phyloP scores from a whole-genome alignment of 2,113 vertebrate species.

The Ceuthmochares aereus region DNA sequence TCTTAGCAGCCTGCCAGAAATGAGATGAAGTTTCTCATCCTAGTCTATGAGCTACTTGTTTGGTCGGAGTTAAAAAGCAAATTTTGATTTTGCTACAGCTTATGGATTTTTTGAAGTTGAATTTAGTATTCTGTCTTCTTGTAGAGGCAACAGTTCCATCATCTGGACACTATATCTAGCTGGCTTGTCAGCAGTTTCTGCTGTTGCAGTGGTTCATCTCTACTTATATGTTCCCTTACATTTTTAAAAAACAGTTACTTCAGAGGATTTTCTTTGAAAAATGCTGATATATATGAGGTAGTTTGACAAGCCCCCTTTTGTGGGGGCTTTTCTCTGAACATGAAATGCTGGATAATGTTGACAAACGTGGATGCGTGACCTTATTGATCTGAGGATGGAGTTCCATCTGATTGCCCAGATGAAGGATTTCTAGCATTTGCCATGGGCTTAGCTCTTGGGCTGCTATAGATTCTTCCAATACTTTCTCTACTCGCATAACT shows the following conservation, averaged over 20 bases:
- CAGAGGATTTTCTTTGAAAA: slow-evolving; percentile 16
- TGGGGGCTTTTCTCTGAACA: not conserved
- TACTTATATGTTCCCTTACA: not conserved
- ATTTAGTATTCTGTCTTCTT: not conserved
- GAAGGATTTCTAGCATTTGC: not conserved
- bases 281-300: not conserved
- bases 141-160: not conserved
- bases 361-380: not conserved
- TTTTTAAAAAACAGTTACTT: not conserved
- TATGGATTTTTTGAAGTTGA: not conserved
- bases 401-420: not conserved
- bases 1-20: not conserved
- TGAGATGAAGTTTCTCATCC: not conserved
- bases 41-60: not conserved
- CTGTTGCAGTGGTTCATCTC: not conserved
- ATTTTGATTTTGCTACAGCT: not conserved
- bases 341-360: not conserved
- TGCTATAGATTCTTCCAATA: not conserved
- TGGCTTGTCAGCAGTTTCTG: not conserved
- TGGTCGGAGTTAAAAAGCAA: not conserved
- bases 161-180: not conserved
- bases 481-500: not conserved
- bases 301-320: not conserved
- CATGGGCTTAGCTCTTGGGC: not conserved
- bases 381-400: not conserved